These are phyloP conservation scores for Chlamydotis undulata DNA, from an alignment of 2,113 vertebrate genomes.

Conservation along the genomic window DNA sequence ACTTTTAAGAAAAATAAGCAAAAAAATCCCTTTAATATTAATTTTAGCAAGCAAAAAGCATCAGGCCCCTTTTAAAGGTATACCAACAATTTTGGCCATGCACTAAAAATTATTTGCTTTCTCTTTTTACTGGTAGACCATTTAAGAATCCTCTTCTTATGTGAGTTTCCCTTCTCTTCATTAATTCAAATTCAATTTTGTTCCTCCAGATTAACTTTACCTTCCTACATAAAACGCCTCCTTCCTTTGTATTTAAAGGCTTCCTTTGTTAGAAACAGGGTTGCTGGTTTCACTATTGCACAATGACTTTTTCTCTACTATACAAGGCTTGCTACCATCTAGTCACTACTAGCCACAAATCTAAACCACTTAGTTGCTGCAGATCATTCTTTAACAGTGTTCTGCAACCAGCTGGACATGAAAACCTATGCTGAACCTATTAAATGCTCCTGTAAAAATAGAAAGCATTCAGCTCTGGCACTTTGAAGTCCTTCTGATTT, in stretches of 20 bases:
- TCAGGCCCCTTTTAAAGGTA: background rate
- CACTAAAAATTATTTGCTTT: background rate
- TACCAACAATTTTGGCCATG: background rate
- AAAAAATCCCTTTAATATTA: background rate
- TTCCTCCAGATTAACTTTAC: background rate
- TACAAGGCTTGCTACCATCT: background rate
- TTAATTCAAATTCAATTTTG: background rate
- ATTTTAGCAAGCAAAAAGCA: background rate
- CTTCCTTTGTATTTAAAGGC: background rate
- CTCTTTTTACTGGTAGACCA: background rate
- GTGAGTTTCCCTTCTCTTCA: background rate
- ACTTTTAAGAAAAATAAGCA: background rate
- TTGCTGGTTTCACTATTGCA: background rate
- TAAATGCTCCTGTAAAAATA: background rate
- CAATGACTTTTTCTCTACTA: background rate
- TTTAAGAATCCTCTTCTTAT: background rate
- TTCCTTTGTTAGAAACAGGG: background rate
- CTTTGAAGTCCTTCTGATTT: background rate
- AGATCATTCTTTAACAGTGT: background rate
- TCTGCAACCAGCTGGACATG: background rate
- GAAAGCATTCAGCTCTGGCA: background rate
- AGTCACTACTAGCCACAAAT: background rate
- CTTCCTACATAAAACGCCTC: background rate
- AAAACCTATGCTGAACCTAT: background rate
- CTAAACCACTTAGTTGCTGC: background rate